phyloP scores from a whole-genome alignment of 1,140 invertebrate genomes.

The Drosophila ficusphila region DNA sequence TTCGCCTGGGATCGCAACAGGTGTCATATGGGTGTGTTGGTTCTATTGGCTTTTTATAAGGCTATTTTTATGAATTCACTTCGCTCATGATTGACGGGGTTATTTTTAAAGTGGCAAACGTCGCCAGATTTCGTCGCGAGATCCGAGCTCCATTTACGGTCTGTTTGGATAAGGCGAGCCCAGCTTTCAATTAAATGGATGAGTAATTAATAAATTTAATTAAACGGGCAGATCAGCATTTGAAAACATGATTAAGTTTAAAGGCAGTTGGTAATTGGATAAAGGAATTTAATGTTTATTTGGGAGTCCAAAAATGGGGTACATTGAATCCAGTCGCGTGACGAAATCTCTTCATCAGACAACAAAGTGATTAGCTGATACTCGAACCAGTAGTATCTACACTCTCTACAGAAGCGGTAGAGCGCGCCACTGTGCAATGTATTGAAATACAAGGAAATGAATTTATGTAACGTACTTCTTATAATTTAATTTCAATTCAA shows the following conservation, averaged over 20 bases:
- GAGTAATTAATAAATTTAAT: background rate
- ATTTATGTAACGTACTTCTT: too few species aligned
- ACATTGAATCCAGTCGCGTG: background rate
- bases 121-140: background rate
- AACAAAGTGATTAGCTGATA: background rate
- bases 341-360: background rate
- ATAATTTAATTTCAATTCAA: too few species aligned
- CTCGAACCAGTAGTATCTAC: background rate
- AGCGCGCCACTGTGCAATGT: background rate
- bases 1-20: constrained; percentile 36
- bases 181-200: background rate
- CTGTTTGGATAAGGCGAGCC: constrained; percentile 1
- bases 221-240: background rate
- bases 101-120: constrained; percentile 17
- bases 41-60: constrained; percentile 3
- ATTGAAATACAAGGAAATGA: too few species aligned
- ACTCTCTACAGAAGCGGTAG: background rate
- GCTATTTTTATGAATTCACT: constrained; percentile 11
- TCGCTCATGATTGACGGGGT: constrained; percentile 5
- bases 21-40: constrained; percentile 38
- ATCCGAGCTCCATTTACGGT: background rate
- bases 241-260: background rate
- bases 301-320: background rate
- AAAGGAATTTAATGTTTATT: background rate
- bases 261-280: background rate